Conservation (phyloP, 1,140 invertebrate genomes). For the Coptotermes formosanus region DNA sequence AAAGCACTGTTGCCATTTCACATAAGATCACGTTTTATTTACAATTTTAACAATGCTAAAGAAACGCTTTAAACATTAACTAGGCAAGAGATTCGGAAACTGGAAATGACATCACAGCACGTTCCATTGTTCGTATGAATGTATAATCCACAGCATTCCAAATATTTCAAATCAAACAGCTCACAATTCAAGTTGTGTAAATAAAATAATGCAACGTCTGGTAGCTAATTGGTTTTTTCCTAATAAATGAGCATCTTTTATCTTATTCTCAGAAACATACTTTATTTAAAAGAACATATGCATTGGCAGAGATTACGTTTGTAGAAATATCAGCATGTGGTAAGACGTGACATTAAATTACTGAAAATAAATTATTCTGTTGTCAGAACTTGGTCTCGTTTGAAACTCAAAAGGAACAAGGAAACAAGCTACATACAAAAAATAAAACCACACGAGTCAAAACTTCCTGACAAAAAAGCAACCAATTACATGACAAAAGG, state of each 20-base stretch:
- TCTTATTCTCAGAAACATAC: constrained; percentile 17
- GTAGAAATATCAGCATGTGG: constrained; percentile 1
- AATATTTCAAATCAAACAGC: constrained; percentile 3
- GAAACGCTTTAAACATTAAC: background rate
- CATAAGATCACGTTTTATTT: background rate
- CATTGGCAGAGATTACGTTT: constrained; percentile 3
- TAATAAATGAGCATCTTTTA: constrained; percentile 12
- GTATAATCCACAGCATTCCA: background rate
- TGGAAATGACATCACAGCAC: constrained; percentile 1
- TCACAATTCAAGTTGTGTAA: background rate
- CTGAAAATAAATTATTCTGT: constrained; percentile 9
- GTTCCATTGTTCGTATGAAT: background rate
- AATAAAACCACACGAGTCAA: background rate
- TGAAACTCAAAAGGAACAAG: background rate
- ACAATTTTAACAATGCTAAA: background rate
- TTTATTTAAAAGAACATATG: background rate
- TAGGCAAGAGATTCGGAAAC: background rate
- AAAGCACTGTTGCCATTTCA: background rate
- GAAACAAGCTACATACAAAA: background rate
- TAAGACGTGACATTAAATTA: constrained; percentile 14
- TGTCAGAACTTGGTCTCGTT: background rate
- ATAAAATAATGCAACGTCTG: background rate
- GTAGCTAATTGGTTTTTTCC: constrained; percentile 9
- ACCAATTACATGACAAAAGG: constrained; percentile 11
- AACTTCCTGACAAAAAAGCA: background rate